Evolutionary conservation across 2,888 invertebrate genomes (phyloP), one percentile per base, ranked within the genome.

Genomic region (Aplocera efformata): DNA sequence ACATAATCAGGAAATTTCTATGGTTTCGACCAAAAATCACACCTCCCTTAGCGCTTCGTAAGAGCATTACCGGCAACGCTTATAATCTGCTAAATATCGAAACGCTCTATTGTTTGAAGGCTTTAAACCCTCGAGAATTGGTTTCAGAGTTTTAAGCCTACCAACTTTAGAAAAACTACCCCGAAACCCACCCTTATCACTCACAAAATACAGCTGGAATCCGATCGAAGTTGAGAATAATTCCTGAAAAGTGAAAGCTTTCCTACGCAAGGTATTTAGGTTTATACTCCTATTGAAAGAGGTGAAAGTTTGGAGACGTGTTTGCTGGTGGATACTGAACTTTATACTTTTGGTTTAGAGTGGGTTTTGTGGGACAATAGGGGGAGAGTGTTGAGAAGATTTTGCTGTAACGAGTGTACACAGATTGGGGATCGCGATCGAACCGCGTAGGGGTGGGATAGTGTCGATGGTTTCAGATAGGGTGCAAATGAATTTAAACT

Each of bases 191-290:
- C 55, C 73, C 56, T 51, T 78, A 76, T 50, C 20, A 4, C 10
- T 9, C 21, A 26, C 11, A n/a, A 6, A 5, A 32, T 68, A 72
- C 47, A 66, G 79, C 67, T 52, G 48, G 74, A 63, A 72, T 70
- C 70, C 41, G 54, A 58, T 51, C 42, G 60, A 10, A 26, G 31
- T 45, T 65, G 60, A 66, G 72, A 82, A 81, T 81, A 79, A 84
- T 84, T 82, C 78, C 85, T 84, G 86, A 88, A 88, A 88, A 88
- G 86, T 84, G 86, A 88, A 86, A 86, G 86, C 84, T 78, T 79
- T 82, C 78, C 78, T 80, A 79, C 82, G 79, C 76, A 79, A 85
- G 79, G 83, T 84, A 85, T 84, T 84, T 85, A 83, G 84, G 84
- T 88, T 83, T 84, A 83, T 85, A 86, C 79, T 86, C 77, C 79